A percentile compares a stretch with the other conserved stretches of the same genome.
Conservation (phyloP, 2,888 invertebrate genomes). For the Caradrina kadenii region DNA sequence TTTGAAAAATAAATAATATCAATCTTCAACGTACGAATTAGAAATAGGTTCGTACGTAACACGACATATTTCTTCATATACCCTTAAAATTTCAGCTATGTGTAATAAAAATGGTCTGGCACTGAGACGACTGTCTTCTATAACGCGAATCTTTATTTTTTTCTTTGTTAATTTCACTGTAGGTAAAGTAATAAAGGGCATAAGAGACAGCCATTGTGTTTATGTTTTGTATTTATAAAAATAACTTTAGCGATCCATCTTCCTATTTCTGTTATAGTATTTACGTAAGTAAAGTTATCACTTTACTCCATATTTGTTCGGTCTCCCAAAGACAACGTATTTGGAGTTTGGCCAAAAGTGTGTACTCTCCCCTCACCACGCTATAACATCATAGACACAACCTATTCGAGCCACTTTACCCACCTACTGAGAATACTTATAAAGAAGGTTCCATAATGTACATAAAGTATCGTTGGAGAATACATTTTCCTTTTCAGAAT, state of each 20-base stretch:
- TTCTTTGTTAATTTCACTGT: too few species aligned
- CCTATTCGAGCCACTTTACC: constrained; percentile 26
- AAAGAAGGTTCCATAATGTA: constrained; percentile 19
- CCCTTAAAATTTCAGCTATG: too few species aligned
- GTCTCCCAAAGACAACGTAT: constrained; percentile 53
- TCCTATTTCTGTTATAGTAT: background rate
- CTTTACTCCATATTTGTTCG: constrained; percentile 47
- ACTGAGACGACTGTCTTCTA: too few species aligned
- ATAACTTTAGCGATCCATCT: background rate
- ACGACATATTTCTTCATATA: too few species aligned
- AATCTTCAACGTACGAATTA: too few species aligned
- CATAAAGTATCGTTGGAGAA: constrained; percentile 4
- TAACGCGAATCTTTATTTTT: too few species aligned
- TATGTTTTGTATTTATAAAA: background rate
- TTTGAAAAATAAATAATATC: too few species aligned
- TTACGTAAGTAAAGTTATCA: constrained; percentile 28
- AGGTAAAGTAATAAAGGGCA: background rate
- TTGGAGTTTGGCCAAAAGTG: constrained; percentile 62
- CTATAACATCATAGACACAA: constrained; percentile 45
- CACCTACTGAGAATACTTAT: constrained; percentile 21
- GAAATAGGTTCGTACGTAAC: too few species aligned
- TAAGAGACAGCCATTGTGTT: background rate
- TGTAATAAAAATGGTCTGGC: too few species aligned
- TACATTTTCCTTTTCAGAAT: constrained; percentile 7
- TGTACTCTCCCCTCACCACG: constrained; percentile 34